Conservation (phyloP, 2,888 invertebrate genomes). For the Nomada fucata region DNA sequence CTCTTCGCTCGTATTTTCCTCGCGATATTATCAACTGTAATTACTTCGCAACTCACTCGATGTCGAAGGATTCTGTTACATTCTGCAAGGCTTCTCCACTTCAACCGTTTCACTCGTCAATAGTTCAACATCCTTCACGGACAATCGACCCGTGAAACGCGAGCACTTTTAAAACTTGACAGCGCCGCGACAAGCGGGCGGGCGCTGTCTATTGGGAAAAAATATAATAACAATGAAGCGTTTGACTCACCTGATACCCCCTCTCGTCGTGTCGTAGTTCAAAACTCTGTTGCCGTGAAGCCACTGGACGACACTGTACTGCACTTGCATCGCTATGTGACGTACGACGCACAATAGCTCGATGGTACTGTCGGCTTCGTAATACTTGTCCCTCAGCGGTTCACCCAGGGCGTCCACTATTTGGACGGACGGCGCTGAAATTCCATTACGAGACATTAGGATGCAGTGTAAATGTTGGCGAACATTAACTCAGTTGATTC, state of each 20-base stretch:
- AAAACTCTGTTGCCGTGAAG: constrained; percentile 87
- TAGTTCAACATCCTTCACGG: no score
- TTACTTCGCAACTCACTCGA: no score
- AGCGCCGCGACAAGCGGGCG: no score
- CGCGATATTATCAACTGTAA: no score
- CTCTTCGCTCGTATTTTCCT: no score
- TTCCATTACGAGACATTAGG: constrained; percentile 30
- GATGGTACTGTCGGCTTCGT: constrained; percentile 89
- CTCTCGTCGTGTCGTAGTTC: constrained; percentile 88
- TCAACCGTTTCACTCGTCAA: no score
- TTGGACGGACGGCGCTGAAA: constrained; percentile 88
- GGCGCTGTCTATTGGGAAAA: no score
- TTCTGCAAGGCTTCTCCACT: no score
- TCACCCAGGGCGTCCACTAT: constrained; percentile 89
- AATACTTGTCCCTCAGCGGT: constrained; percentile 88
- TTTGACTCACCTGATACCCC: constrained; percentile 87
- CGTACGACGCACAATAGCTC: constrained; percentile 88
- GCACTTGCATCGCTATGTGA: constrained; percentile 85
- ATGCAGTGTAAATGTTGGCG: neutral
- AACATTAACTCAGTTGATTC: neutral
- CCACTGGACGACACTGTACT: constrained; percentile 87
- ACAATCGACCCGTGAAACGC: no score
- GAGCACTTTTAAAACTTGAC: no score
- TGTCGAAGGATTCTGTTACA: no score
- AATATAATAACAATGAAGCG: constrained; percentile 7